Evolutionary conservation across 2,888 invertebrate species (phyloP).

Genomic region (Uloborus plumipes): DNA sequence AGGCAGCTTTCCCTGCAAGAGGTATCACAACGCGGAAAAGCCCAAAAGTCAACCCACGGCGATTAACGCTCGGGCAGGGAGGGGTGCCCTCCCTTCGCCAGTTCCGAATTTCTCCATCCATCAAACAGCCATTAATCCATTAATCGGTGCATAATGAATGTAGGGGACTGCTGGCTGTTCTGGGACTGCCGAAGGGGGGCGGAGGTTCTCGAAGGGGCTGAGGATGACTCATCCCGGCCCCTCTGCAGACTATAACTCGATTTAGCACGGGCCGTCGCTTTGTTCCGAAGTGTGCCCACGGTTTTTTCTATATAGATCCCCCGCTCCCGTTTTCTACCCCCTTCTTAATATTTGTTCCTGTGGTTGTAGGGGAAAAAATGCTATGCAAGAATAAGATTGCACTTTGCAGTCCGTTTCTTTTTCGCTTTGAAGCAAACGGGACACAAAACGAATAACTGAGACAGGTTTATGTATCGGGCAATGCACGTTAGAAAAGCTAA

Average conservation of each 20-base stretch:
- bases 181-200: slow-evolving; percentile 6
- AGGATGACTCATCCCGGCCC: slow-evolving; percentile 31
- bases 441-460: too few species aligned
- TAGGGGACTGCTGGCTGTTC: slow-evolving; percentile 14
- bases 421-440: too few species aligned
- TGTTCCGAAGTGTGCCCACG: slow-evolving; percentile 15
- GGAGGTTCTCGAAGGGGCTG: slow-evolving; percentile 34
- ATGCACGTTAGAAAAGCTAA: too few species aligned
- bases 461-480: too few species aligned
- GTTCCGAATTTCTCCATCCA: slow-evolving; percentile 58
- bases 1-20: too few species aligned
- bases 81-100: slow-evolving; percentile 1
- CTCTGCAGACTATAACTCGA: slow-evolving; percentile 41
- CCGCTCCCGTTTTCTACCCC: not conserved
- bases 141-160: slow-evolving; percentile 63
- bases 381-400: too few species aligned
- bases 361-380: not conserved
- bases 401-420: too few species aligned
- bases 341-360: slow-evolving; percentile 2
- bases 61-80: slow-evolving; percentile 33
- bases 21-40: slow-evolving; percentile 9
- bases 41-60: slow-evolving; percentile 52
- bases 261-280: slow-evolving; percentile 39
- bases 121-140: slow-evolving; percentile 61
- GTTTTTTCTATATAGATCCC: not conserved